These are phyloP conservation scores for Turdus rufiventris DNA, from an alignment of 2,113 vertebrate species.

Conservation along the genomic window DNA sequence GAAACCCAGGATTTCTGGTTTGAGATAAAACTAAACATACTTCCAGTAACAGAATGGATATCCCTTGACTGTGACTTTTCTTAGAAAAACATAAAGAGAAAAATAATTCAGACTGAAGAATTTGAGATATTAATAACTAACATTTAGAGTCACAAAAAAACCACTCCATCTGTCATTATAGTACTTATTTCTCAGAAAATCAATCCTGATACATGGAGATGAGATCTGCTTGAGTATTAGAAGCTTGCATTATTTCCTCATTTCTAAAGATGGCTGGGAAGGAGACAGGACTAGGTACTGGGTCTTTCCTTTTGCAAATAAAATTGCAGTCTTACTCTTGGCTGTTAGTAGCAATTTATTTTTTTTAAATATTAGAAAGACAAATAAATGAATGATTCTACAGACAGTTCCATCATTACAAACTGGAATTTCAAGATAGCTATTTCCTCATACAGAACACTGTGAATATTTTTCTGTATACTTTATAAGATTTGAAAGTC, in stretches of 20 bases:
- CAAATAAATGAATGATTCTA: background rate
- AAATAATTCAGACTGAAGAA: background rate
- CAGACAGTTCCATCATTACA: background rate
- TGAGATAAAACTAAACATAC: background rate
- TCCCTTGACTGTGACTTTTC: background rate
- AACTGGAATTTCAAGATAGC: background rate
- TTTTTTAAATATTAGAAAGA: background rate
- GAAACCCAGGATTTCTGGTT: background rate
- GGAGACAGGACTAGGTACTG: background rate
- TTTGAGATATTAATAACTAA: background rate
- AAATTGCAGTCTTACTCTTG: background rate
- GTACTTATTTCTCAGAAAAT: background rate
- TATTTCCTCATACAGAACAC: background rate
- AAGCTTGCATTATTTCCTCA: background rate
- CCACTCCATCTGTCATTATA: background rate
- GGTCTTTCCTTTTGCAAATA: background rate
- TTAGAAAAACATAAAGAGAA: background rate
- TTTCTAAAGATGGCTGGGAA: background rate
- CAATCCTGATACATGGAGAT: background rate
- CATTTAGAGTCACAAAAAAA: background rate
- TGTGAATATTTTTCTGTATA: background rate
- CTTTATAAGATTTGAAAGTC: background rate
- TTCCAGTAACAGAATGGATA: background rate
- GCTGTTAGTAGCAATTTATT: rapidly evolving
- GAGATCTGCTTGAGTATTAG: background rate